phyloP scores from a whole-genome alignment of 1,140 invertebrate species.

The Octopus sinensis region DNA sequence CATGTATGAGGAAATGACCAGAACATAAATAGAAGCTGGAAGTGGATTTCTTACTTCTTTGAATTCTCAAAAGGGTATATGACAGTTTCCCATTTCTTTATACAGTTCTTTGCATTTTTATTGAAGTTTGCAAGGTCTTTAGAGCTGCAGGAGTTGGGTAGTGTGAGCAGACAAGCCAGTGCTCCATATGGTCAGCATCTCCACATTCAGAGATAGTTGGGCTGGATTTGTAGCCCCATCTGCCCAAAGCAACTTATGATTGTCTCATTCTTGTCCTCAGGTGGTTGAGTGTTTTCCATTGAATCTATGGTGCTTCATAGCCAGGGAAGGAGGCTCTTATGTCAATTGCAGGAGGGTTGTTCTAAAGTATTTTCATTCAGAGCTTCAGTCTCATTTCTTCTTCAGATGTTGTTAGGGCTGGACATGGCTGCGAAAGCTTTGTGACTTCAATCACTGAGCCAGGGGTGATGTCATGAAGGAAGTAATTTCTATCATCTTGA shows the following conservation, averaged over 20 bases:
- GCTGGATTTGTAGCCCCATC: not conserved
- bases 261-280: not conserved
- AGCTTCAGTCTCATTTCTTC: not conserved
- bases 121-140: not conserved
- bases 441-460: too few species aligned
- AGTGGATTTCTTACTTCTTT: not conserved
- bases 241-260: not conserved
- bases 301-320: not conserved
- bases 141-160: not conserved
- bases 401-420: not conserved
- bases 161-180: not conserved
- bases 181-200: not conserved
- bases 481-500: too few species aligned
- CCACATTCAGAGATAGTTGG: not conserved
- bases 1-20: not conserved
- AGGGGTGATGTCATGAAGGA: too few species aligned
- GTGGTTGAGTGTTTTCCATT: not conserved
- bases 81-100: not conserved
- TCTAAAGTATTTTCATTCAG: not conserved
- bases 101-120: not conserved
- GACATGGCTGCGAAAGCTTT: not conserved
- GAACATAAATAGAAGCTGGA: not conserved
- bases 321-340: not conserved
- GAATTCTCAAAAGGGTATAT: not conserved
- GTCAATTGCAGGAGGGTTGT: not conserved